Percentiles rank a stretch among this genome's conserved stretches.
These are phyloP conservation scores for Copidosoma aretas DNA, from an alignment of 2,888 invertebrate species.

Conservation along the genomic window DNA sequence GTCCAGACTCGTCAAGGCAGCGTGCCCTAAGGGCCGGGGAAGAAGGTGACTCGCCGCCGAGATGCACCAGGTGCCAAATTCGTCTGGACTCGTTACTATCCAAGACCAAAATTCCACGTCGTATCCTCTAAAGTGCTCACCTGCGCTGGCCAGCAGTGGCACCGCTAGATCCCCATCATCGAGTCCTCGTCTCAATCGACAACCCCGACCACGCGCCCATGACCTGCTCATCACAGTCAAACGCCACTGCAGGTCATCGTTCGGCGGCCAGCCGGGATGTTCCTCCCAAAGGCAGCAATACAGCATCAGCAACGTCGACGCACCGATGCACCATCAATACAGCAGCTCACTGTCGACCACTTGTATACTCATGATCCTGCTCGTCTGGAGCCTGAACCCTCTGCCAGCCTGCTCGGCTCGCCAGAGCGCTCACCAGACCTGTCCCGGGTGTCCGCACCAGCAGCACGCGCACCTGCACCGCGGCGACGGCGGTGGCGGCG, in stretches of 20 bases:
- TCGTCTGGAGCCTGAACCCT: conserved; percentile 41
- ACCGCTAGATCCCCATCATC: too few relatives aligned
- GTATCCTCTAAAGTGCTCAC: conserved; percentile 22
- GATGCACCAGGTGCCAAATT: conserved; percentile 54
- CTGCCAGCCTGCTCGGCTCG: conserved; percentile 45
- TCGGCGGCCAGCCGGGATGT: neutral
- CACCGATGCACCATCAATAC: neutral
- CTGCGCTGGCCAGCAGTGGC: neutral
- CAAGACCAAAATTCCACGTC: conserved; percentile 41
- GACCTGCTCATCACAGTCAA: too few relatives aligned
- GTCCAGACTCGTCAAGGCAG: conserved; percentile 31
- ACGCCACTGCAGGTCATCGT: neutral
- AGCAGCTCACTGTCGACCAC: neutral
- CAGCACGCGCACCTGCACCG: conserved; percentile 53
- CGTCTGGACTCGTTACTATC: conserved; percentile 44
- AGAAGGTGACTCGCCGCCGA: conserved; percentile 59
- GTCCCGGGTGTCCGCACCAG: conserved; percentile 61
- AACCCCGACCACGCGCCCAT: too few relatives aligned
- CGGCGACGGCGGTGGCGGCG: conserved; percentile 34
- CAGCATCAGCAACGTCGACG: conserved; percentile 7
- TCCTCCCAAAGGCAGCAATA: conserved; percentile 2
- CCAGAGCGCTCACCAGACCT: conserved; percentile 54
- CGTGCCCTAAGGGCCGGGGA: conserved; percentile 40
- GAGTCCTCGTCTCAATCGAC: too few relatives aligned
- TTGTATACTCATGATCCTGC: conserved; percentile 39